These are phyloP conservation scores for Scolopax bukidnonensis DNA, from an alignment of 2,797 vertebrate species.

Conservation along the genomic window DNA sequence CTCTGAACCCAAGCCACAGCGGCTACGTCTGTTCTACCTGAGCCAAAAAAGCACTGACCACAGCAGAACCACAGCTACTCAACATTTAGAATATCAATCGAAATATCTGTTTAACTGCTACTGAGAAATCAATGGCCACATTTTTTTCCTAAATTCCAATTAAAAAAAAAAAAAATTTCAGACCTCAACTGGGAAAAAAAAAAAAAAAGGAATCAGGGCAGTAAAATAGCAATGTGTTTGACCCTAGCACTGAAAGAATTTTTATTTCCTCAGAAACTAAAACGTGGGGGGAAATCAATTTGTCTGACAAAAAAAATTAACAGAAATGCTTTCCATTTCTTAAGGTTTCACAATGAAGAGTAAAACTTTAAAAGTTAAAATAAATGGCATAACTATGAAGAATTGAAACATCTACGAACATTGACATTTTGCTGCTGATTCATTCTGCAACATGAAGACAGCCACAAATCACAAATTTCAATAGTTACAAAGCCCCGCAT, in stretches of 20 bases:
- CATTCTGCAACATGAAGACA: neutral
- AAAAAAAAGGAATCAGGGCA: neutral
- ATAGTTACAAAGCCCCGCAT: neutral
- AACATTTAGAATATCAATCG: neutral
- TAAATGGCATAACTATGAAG: neutral
- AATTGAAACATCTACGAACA: neutral
- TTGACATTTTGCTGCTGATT: neutral
- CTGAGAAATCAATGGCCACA: neutral
- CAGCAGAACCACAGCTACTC: constrained; percentile 1
- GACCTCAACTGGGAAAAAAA: neutral
- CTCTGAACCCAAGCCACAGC: neutral
- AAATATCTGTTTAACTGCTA: neutral
- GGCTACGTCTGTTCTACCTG: neutral
- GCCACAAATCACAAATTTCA: neutral
- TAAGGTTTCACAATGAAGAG: neutral
- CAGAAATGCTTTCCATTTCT: neutral
- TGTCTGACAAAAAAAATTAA: neutral
- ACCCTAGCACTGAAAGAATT: neutral
- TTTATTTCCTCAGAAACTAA: neutral
- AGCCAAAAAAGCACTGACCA: neutral
- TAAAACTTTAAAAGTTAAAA: neutral
- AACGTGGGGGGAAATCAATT: neutral
- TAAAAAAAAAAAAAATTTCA: neutral
- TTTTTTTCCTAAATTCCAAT: neutral
- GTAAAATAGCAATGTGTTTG: neutral